Percentiles rank a stretch among this genome's conserved stretches.
These are phyloP conservation scores for Tipula unca DNA, from an alignment of 2,888 invertebrate genomes.

Conservation along the genomic window DNA sequence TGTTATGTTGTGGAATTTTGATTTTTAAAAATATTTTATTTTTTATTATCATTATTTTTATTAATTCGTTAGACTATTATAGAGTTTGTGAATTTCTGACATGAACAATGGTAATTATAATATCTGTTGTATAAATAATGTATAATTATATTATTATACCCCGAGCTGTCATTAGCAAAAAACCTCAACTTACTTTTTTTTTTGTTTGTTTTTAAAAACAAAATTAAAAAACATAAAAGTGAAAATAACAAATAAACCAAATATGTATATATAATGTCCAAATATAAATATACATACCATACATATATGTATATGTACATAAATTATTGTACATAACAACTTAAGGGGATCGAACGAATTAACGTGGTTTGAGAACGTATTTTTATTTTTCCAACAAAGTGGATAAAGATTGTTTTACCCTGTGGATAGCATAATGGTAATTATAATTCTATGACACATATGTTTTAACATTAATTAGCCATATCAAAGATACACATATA, in stretches of 20 bases:
- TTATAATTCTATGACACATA: neutral
- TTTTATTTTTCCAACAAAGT: neutral
- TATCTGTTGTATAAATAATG: neutral
- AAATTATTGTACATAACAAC: neutral
- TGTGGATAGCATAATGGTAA: neutral
- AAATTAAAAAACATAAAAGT: neutral
- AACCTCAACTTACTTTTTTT: neutral
- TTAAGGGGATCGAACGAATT: neutral
- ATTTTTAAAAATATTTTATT: neutral
- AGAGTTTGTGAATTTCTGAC: neutral
- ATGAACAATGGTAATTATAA: neutral
- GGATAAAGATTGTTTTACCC: neutral
- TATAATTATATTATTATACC: neutral
- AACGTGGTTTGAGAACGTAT: neutral
- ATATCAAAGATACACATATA: neutral
- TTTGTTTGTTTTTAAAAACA: neutral
- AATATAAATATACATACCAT: neutral
- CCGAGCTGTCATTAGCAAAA: constrained; percentile 8
- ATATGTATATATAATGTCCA: neutral
- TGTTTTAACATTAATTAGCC: neutral
- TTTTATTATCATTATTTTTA: too few species aligned
- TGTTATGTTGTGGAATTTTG: neutral
- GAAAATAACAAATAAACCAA: neutral
- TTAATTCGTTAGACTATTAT: neutral
- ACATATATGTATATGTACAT: too few species aligned